These are phyloP conservation scores for Drosophila biarmipes DNA, from an alignment of 1,140 invertebrate species.

Conservation along the genomic window DNA sequence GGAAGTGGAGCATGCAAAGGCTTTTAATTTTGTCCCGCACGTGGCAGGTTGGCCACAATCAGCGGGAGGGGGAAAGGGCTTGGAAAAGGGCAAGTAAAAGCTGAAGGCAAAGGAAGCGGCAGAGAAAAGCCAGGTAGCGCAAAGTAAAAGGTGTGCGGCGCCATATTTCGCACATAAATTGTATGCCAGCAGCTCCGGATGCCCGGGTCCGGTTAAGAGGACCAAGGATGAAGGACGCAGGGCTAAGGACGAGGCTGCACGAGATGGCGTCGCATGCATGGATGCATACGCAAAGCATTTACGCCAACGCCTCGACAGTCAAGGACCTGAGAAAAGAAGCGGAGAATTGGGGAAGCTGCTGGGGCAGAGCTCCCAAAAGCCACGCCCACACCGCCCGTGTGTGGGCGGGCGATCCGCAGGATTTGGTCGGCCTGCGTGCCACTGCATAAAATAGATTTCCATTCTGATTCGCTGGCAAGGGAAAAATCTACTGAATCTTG, in stretches of 20 bases:
- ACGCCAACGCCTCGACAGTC: conserved; percentile 53
- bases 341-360: conserved; percentile 1
- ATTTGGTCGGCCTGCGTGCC: conserved; percentile 56
- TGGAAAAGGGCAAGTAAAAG: conserved; percentile 24
- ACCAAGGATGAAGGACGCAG: conserved; percentile 8
- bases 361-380: not conserved
- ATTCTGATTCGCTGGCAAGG: conserved; percentile 66
- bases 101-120: conserved; percentile 24
- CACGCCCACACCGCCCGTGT: conserved; percentile 12
- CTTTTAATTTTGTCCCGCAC: conserved; percentile 54
- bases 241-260: conserved; percentile 49
- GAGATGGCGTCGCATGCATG: conserved; percentile 70
- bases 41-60: conserved; percentile 36
- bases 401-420: conserved; percentile 22
- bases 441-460: conserved; percentile 78
- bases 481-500: conserved; percentile 17
- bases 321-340: conserved; percentile 21
- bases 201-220: conserved; percentile 19
- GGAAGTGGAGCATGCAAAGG: conserved; percentile 45
- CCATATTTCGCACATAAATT: conserved; percentile 82
- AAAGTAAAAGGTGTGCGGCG: conserved; percentile 62
- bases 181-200: conserved; percentile 58
- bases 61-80: conserved; percentile 12
- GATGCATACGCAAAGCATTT: conserved; percentile 79
- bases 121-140: conserved; percentile 48